Evolutionary conservation across 2,113 vertebrate genomes (phyloP).

Genomic region (Siniperca knerii): DNA sequence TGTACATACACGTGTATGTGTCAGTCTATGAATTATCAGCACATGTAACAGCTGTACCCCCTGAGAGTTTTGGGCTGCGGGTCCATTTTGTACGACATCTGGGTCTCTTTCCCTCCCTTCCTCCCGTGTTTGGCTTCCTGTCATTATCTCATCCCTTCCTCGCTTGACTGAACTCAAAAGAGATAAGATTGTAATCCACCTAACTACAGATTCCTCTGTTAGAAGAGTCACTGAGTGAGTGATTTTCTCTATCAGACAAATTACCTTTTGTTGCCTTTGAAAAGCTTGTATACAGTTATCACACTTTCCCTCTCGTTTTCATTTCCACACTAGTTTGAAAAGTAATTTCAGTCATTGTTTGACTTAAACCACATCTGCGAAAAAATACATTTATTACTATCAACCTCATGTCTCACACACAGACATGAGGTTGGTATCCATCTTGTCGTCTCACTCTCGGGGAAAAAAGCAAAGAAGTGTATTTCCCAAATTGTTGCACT

Average conservation of each 20-base stretch:
- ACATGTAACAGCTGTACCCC: constrained; percentile 53
- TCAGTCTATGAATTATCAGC: constrained; percentile 16
- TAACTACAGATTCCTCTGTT: constrained; percentile 15
- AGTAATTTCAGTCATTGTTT: constrained; percentile 5
- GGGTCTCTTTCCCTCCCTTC: neutral
- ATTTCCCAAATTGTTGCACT: neutral
- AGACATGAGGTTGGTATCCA: neutral
- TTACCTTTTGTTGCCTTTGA: constrained; percentile 23
- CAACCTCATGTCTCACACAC: neutral
- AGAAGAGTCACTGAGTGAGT: neutral
- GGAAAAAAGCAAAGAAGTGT: neutral
- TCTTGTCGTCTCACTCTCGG: neutral
- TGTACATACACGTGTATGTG: constrained; percentile 16
- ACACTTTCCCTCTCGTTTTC: constrained; percentile 14
- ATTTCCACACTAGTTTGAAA: neutral
- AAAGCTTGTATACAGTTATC: neutral
- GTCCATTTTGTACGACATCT: constrained; percentile 57
- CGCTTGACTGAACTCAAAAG: constrained; percentile 44
- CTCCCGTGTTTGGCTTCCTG: constrained; percentile 2
- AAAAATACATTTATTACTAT: neutral
- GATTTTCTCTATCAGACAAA: neutral
- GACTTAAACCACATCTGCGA: too few species aligned
- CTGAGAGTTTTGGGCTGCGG: neutral
- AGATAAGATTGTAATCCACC: constrained; percentile 33
- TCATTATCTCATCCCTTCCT: constrained; percentile 35